Evolutionary conservation across 1,140 invertebrate species (phyloP), one percentile per base, ranked within the genome.

Genomic region (Episyrphus balteatus): DNA sequence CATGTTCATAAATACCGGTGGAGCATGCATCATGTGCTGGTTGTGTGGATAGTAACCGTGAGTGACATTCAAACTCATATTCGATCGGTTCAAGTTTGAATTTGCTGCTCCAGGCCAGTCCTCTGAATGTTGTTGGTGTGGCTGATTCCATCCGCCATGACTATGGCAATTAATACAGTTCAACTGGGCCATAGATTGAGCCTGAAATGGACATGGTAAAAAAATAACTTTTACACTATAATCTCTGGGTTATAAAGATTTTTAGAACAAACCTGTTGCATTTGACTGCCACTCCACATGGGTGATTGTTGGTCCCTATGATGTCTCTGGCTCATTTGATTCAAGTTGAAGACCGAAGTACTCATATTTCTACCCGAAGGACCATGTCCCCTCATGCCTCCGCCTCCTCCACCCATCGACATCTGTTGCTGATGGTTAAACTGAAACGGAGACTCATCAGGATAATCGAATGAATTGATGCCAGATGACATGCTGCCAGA

Each of bases 111-210:
- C 26, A 72, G 72, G 33, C 77, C 77, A 61, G 66, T 73, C 51
- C 70, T 72, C 60, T 73, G 80, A 52, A 61, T 69, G 46, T 14
- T 54, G 55, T 17, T 38, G 34, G 58, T 49, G 50, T 0, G 53
- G 21, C 56, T 54, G 59, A 19, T 44, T 56, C 6, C 46, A 42
- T 1, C 43, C 38, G 21, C 57, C 58, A 14, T 55, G 55, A n/a
- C 41, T 50, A 44, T 53, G 51, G 19, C 63, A 66, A 30, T 66
- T 66, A 12, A 71, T 71, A 49, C 72, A 81, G 50, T 77, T 76
- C 2, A 83, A 58, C 18, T 82, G 81, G 0, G 81, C 81, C 73
- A 84, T 76, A 0, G 82, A 84, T 55, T 84, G 81, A 0, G 81
- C 79, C 81, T 84, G 56, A 9, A 61, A 63, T 21, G 39, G 32